phyloP scores from a whole-genome alignment of 1,140 invertebrate species.

The Archegozetes longisetosus region DNA sequence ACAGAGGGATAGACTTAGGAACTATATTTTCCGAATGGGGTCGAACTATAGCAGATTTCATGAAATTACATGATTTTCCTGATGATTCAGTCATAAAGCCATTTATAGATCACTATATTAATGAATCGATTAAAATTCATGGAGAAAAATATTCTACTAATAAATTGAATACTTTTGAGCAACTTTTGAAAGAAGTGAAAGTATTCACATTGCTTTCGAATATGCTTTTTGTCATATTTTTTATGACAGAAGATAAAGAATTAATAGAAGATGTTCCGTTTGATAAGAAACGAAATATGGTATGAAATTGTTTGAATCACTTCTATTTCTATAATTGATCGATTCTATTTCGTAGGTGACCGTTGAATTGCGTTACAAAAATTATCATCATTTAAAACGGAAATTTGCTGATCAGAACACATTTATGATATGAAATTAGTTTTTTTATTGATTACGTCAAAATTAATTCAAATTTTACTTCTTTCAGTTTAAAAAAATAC shows the following conservation, averaged over 20 bases:
- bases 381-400: too few relatives aligned
- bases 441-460: too few relatives aligned
- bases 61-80: not conserved
- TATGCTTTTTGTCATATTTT: not conserved
- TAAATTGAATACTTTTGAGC: not conserved
- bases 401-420: too few relatives aligned
- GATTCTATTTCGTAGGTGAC: too few relatives aligned
- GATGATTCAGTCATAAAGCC: not conserved
- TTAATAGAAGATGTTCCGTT: not conserved
- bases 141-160: not conserved
- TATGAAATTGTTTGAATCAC: too few relatives aligned
- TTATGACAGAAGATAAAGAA: not conserved
- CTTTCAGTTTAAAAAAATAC: too few relatives aligned
- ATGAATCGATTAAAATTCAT: not conserved
- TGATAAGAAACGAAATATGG: not conserved
- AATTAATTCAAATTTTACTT: too few relatives aligned
- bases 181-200: not conserved
- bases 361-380: too few relatives aligned
- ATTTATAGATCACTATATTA: not conserved
- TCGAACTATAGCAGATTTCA: not conserved
- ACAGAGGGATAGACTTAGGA: not conserved
- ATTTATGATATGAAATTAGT: too few relatives aligned
- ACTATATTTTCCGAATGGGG: not conserved
- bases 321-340: too few relatives aligned
- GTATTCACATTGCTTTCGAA: not conserved